phyloP scores from a whole-genome alignment of 2,797 vertebrate genomes.

The Myotis daubentonii region DNA sequence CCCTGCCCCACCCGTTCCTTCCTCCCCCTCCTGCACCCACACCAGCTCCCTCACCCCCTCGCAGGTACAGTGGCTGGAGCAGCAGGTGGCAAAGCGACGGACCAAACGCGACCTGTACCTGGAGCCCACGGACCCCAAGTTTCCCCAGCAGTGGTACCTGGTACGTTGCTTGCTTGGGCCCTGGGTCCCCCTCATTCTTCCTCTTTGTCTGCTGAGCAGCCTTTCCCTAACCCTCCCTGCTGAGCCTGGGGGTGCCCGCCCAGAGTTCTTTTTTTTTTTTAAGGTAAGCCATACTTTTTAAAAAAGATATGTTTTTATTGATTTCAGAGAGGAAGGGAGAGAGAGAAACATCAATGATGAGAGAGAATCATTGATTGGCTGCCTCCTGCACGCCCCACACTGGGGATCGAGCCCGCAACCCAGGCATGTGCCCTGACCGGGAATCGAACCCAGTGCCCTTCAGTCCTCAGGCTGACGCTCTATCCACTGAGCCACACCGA shows the following conservation, averaged over 20 bases:
- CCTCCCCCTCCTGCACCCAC: not conserved
- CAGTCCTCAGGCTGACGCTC: too few relatives aligned
- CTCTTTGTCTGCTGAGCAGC: not conserved
- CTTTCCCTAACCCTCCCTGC: not conserved
- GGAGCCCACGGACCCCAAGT: constrained; percentile 95
- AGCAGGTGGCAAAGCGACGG: constrained; percentile 94
- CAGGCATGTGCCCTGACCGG: too few relatives aligned
- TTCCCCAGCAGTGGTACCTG: constrained; percentile 97
- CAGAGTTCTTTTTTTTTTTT: not conserved
- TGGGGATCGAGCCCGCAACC: too few relatives aligned
- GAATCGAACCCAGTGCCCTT: too few relatives aligned
- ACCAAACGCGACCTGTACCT: constrained; percentile 92
- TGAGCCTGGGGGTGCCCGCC: not conserved
- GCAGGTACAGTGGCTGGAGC: constrained; percentile 95
- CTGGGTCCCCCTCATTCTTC: not conserved
- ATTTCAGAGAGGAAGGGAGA: too few relatives aligned
- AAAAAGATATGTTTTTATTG: too few relatives aligned
- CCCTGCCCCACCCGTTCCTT: not conserved
- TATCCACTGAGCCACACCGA: too few relatives aligned
- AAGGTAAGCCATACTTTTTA: too few relatives aligned
- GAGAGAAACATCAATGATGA: too few relatives aligned
- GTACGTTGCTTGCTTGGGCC: constrained; percentile 83
- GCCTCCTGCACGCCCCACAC: too few relatives aligned
- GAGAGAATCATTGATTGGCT: too few relatives aligned
- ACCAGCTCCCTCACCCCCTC: not conserved